These are phyloP conservation scores for Pao palembangensis DNA, from an alignment of 2,113 vertebrate species.

Conservation along the genomic window DNA sequence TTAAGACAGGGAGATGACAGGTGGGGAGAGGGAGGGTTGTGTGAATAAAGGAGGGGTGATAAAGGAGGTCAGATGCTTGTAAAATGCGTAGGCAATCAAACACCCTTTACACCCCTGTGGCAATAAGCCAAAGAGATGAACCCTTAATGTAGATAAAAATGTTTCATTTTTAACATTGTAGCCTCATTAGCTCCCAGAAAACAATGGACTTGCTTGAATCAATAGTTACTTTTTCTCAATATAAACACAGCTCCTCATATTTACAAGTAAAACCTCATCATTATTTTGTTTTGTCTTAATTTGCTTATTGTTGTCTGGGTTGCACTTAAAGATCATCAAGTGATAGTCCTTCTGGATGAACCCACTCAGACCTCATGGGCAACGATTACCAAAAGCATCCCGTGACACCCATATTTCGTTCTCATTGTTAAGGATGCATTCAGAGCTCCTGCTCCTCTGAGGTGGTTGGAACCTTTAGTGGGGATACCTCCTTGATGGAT, in stretches of 20 bases:
- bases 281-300: background rate
- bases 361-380: no score
- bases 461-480: no score
- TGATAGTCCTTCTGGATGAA: no score
- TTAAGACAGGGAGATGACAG: constrained; percentile 18
- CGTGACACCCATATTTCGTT: no score
- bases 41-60: constrained; percentile 20
- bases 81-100: constrained; percentile 61
- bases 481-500: no score
- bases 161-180: constrained; percentile 4
- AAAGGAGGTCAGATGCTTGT: constrained; percentile 30
- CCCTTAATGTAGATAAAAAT: constrained; percentile 34
- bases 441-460: no score
- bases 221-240: constrained; percentile 67
- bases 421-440: no score
- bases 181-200: constrained; percentile 40
- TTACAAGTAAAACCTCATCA: background rate
- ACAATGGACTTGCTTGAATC: constrained; percentile 51
- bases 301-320: no score
- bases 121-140: constrained; percentile 32
- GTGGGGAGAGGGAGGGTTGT: background rate
- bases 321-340: no score
- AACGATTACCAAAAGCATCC: no score
- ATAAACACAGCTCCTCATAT: constrained; percentile 53
- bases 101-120: constrained; percentile 40